Percentiles rank a stretch among this genome's conserved stretches.
Evolutionary conservation across 2,888 invertebrate genomes (phyloP).

Genomic region (Gortyna flavago): DNA sequence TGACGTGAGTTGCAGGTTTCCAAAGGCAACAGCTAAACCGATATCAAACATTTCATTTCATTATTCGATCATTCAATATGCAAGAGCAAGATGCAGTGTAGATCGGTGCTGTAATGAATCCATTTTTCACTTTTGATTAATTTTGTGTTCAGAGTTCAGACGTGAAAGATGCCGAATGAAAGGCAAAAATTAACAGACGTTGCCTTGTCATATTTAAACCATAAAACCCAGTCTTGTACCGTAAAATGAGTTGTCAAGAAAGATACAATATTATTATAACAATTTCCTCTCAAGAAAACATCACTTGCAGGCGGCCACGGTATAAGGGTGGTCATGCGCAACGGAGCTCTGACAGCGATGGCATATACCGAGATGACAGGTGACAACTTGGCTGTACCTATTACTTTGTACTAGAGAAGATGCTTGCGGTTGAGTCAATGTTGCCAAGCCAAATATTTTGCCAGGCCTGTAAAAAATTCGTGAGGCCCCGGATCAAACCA

Average conservation of each 20-base stretch:
- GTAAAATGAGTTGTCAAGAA: not conserved
- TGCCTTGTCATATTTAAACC: not conserved
- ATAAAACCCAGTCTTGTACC: not conserved
- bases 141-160: not conserved
- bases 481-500: not conserved
- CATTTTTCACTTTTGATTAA: no score
- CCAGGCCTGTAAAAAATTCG: not conserved
- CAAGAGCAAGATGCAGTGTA: no score
- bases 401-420: not conserved
- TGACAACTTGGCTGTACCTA: constrained; percentile 1
- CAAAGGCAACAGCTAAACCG: no score
- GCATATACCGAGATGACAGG: constrained; percentile 12
- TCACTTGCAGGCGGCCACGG: constrained; percentile 4
- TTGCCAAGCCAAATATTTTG: no score
- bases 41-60: no score
- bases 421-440: not conserved
- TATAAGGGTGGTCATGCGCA: not conserved
- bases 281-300: not conserved
- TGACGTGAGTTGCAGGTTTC: no score
- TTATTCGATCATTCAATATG: not conserved
- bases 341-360: not conserved
- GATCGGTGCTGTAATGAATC: not conserved
- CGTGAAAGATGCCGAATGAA: not conserved
- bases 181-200: not conserved
- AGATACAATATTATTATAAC: not conserved